Evolutionary conservation across 2,113 vertebrate species (phyloP), one percentile per base, ranked within the genome.

Genomic region (Oryzias woworae): DNA sequence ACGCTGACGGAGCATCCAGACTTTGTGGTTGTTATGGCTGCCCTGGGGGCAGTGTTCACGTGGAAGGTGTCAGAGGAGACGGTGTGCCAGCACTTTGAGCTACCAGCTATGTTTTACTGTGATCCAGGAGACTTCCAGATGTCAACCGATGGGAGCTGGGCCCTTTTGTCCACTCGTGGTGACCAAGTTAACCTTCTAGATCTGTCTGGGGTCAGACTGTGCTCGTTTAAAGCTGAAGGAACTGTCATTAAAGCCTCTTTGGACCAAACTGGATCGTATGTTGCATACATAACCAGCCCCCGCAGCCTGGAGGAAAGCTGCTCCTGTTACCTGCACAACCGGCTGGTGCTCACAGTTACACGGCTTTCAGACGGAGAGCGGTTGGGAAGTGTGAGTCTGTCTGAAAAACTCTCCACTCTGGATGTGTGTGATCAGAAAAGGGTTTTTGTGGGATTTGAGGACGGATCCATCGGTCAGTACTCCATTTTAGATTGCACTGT

Each of bases 61-160:
- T 94, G 93, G 93, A 93, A 85, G 7, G 45, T 94, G 7, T 72
- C 87, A 17, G 91, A 93, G 53, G 92, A 93, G 65, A 92, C 90
- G 0, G 53, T 91, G 20, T 92, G 83, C 66, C 82, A 66, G 36
- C 92, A 92, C 48, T 85, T 93, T 56, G 80, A 85, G 49, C 71
- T 94, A 59, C 90, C 92, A 14, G 5, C 62, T 12, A 56, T 41
- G 10, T 75, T 88, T 50, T 62, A 72, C 17, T 84, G 69, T 49
- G 84, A 82, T 54, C 84, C 78, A 4, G 62, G 72, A 41, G 59
- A 81, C 56, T 90, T 93, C 60, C 90, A 89, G 18, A 74, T 89
- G 66, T 88, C 91, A 18, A 76, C 87, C 15, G 58, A 92, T 70
- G 92, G 92, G 14, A 80, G 46, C 53, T 89, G 69, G 4, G 85